These are phyloP conservation scores for Pseudorhiza aurosa DNA, from an alignment of 30 jellyfish, hydroid and myxozoan species.

Conservation along the genomic window DNA sequence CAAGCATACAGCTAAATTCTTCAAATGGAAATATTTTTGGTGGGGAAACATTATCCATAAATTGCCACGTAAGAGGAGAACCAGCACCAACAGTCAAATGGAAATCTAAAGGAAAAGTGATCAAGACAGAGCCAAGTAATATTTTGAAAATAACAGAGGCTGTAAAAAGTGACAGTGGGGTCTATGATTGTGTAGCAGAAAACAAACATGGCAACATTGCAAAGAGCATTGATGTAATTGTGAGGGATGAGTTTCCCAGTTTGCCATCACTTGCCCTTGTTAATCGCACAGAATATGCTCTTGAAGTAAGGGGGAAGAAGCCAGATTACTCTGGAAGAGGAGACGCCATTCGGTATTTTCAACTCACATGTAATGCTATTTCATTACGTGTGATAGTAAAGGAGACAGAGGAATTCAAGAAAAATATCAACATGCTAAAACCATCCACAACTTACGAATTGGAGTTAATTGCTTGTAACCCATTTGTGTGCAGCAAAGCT, in stretches of 20 bases:
- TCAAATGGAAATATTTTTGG: background rate
- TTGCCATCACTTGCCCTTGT: background rate
- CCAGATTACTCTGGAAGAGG: conserved; percentile 1
- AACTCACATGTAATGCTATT: background rate
- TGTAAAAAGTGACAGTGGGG: background rate
- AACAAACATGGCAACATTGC: background rate
- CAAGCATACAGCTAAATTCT: background rate
- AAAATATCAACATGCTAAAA: background rate
- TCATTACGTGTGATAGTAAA: background rate
- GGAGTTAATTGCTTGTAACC: background rate
- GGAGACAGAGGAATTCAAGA: background rate
- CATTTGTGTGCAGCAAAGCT: conserved; percentile 9
- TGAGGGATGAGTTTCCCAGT: background rate
- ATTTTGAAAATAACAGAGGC: background rate
- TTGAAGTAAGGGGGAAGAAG: background rate
- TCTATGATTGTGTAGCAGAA: background rate
- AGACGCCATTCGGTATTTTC: background rate
- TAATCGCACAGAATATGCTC: background rate
- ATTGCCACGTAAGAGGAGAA: background rate
- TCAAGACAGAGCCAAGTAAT: background rate
- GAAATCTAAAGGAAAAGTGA: background rate
- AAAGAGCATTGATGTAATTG: background rate
- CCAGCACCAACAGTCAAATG: background rate
- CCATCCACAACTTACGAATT: background rate
- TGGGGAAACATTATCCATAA: background rate